Percentiles rank a stretch among this genome's conserved stretches.
Conservation (phyloP, 2,797 vertebrate genomes). For the Neomorphus geoffroyi region DNA sequence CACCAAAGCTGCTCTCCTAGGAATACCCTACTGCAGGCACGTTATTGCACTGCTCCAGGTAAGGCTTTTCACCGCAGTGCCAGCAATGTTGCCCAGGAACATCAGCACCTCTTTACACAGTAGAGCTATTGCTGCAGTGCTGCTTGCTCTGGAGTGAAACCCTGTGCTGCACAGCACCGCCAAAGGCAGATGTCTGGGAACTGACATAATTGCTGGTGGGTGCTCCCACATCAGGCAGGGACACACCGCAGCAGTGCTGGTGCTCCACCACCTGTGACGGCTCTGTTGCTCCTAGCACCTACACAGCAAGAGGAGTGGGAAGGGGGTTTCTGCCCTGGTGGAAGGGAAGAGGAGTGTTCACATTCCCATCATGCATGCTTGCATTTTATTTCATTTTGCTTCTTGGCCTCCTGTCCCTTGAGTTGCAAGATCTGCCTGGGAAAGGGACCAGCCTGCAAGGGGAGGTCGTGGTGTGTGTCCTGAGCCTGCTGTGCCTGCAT, state of each 20-base stretch:
- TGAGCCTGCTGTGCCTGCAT: not conserved
- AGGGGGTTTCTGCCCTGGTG: not conserved
- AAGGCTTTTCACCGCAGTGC: not conserved
- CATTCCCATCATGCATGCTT: fast-evolving
- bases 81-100: not conserved
- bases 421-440: not conserved
- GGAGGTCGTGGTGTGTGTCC: fast-evolving
- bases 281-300: fast-evolving
- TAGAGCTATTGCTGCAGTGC: not conserved
- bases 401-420: not conserved
- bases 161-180: not conserved
- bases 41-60: not conserved
- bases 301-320: fast-evolving
- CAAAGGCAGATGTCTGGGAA: not conserved
- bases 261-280: fast-evolving
- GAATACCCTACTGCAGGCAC: not conserved
- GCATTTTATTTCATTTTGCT: not conserved
- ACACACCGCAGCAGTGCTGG: not conserved
- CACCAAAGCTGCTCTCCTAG: not conserved
- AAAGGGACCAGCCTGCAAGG: not conserved
- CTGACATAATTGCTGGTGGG: not conserved
- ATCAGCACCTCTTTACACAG: not conserved
- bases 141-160: not conserved
- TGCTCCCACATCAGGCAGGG: not conserved
- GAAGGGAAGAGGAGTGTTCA: not conserved